A percentile compares a stretch with the other conserved stretches of the same genome.
These are phyloP conservation scores for Oreamnos americanus DNA, from an alignment of 2,113 vertebrate genomes.

Conservation along the genomic window DNA sequence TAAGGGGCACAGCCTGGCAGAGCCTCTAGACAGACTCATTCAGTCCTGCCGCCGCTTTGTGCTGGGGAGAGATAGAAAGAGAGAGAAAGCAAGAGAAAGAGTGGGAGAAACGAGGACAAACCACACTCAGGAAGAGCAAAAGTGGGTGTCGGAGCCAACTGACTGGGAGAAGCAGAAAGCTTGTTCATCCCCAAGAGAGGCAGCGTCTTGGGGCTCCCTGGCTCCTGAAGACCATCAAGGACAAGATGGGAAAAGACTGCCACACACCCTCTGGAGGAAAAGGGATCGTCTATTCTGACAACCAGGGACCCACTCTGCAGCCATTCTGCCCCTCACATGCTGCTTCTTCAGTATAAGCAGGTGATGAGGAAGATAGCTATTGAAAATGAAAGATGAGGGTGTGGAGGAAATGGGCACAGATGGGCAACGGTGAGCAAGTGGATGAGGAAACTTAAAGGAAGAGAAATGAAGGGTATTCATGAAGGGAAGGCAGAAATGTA, in stretches of 20 bases:
- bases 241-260: constrained; percentile 35
- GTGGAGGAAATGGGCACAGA: not conserved
- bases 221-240: constrained; percentile 21
- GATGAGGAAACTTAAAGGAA: constrained; percentile 24
- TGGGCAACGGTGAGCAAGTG: not conserved
- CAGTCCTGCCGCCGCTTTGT: constrained; percentile 57
- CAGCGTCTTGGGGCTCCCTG: not conserved
- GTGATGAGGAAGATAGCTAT: not conserved
- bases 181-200: not conserved
- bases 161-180: constrained; percentile 2
- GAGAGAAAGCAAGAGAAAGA: not conserved
- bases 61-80: constrained; percentile 32
- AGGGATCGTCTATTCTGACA: not conserved
- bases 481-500: not conserved
- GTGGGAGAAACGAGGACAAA: not conserved
- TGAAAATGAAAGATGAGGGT: not conserved
- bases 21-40: constrained; percentile 49
- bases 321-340: not conserved
- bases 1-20: constrained; percentile 63
- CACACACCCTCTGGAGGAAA: not conserved
- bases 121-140: not conserved
- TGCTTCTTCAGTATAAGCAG: not conserved
- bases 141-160: not conserved
- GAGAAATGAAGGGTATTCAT: not conserved
- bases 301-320: constrained; percentile 14